Conservation (phyloP, 2,888 invertebrate species). For the Argyresthia albistria region DNA sequence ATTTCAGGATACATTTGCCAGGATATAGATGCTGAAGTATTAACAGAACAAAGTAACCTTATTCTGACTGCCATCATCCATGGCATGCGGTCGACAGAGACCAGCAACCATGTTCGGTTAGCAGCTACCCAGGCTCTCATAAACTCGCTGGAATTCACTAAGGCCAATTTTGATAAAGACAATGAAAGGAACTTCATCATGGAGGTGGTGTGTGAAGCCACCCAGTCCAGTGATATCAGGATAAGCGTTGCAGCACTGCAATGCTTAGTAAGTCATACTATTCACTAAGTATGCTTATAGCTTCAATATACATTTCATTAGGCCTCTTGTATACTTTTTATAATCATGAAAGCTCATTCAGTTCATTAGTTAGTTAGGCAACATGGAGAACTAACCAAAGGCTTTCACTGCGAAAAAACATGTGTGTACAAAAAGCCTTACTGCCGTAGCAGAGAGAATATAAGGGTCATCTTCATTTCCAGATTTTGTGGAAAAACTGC, state of each 20-base stretch:
- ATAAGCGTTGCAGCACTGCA: constrained; percentile 97
- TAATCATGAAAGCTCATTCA: too few species aligned
- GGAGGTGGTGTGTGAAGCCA: constrained; percentile 99
- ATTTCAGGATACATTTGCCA: constrained; percentile 90
- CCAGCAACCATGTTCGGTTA: constrained; percentile 93
- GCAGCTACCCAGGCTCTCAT: constrained; percentile 97
- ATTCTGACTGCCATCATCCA: constrained; percentile 99
- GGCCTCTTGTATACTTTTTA: too few species aligned
- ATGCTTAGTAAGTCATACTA: constrained; percentile 83
- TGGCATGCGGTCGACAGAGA: constrained; percentile 96
- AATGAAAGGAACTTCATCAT: constrained; percentile 98
- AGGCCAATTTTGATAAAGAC: constrained; percentile 98
- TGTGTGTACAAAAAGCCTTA: too few species aligned
- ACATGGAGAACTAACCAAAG: too few species aligned
- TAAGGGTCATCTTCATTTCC: too few species aligned
- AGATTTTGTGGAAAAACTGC: too few species aligned
- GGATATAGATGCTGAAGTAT: constrained; percentile 95
- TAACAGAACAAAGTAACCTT: constrained; percentile 93
- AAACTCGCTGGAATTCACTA: constrained; percentile 98
- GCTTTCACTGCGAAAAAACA: too few species aligned
- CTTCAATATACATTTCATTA: too few species aligned
- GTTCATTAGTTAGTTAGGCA: too few species aligned
- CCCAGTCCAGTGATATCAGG: constrained; percentile 92
- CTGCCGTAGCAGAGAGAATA: too few species aligned
- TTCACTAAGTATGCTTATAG: not conserved